Conservation (phyloP, 1,140 invertebrate species). For the fruit fly (Drosophila melanogaster) region DNA sequence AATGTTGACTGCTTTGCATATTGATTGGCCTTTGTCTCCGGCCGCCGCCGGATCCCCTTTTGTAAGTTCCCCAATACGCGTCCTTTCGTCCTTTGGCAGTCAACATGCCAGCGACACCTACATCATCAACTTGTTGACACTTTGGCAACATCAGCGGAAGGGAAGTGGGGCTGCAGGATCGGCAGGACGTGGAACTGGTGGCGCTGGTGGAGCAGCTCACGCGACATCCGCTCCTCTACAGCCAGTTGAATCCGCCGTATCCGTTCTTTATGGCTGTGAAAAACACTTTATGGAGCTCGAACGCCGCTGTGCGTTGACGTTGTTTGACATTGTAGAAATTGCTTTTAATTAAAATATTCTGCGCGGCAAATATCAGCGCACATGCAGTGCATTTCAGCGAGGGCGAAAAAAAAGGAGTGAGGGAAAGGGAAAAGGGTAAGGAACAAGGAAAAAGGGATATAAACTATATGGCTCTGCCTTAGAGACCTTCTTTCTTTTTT, state of each 20-base stretch:
- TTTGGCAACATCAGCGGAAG: slow-evolving; percentile 43
- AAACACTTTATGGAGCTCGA: slow-evolving; percentile 58
- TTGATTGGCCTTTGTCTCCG: slow-evolving; percentile 63
- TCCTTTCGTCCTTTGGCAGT: slow-evolving; percentile 19
- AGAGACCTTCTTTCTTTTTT: neutral
- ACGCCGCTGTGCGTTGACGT: slow-evolving; percentile 45
- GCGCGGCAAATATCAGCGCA: slow-evolving; percentile 42
- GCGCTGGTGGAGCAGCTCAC: neutral
- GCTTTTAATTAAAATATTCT: slow-evolving; percentile 73
- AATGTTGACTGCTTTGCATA: slow-evolving; percentile 77
- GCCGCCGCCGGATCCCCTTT: neutral
- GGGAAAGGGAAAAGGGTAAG: neutral
- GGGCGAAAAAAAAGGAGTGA: neutral
- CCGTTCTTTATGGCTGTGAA: slow-evolving; percentile 55
- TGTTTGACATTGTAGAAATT: slow-evolving; percentile 73
- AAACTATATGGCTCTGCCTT: slow-evolving; percentile 35
- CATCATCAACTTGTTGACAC: slow-evolving; percentile 79
- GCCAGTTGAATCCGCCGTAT: slow-evolving; percentile 29
- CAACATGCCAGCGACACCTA: slow-evolving; percentile 54
- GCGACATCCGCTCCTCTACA: slow-evolving; percentile 9
- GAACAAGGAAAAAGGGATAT: slow-evolving; percentile 6
- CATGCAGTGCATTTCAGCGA: slow-evolving; percentile 31
- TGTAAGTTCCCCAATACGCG: neutral
- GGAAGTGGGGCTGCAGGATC: neutral
- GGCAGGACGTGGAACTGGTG: neutral